Conservation (phyloP, 2,113 vertebrate species). For the Aphyosemion australe region DNA sequence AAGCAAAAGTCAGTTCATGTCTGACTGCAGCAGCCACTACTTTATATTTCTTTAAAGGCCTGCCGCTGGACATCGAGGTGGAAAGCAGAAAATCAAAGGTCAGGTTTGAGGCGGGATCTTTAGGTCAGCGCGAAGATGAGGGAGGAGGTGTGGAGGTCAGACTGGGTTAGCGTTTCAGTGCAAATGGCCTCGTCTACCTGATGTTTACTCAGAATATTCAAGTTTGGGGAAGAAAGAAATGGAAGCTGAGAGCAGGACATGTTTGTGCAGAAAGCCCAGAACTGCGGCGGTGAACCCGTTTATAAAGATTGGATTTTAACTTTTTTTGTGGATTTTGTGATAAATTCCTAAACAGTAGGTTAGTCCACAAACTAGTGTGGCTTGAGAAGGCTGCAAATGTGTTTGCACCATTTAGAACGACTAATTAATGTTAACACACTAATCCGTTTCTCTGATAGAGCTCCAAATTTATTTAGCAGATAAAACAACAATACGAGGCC, state of each 20-base stretch:
- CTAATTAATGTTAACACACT: slow-evolving; percentile 42
- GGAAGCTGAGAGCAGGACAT: background rate
- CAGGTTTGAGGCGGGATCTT: slow-evolving; percentile 38
- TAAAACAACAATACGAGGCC: slow-evolving; percentile 35
- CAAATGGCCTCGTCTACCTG: slow-evolving; percentile 16
- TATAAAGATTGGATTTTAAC: no score
- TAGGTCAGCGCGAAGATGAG: slow-evolving; percentile 32
- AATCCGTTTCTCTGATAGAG: slow-evolving; percentile 21
- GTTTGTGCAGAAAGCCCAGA: background rate
- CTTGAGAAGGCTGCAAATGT: slow-evolving; percentile 13
- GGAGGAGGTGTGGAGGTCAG: slow-evolving; percentile 21
- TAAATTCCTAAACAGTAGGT: no score
- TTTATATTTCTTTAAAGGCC: slow-evolving; percentile 39
- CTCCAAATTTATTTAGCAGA: slow-evolving; percentile 26
- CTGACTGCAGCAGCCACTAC: slow-evolving; percentile 9
- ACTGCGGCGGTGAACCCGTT: background rate
- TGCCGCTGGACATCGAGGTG: slow-evolving; percentile 40
- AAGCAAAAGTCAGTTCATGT: slow-evolving; percentile 30
- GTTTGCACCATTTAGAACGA: slow-evolving; percentile 24
- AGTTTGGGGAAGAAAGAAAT: background rate
- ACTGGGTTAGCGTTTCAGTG: slow-evolving; percentile 22
- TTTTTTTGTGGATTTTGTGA: no score
- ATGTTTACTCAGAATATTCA: slow-evolving; percentile 16
- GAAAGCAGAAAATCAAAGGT: slow-evolving; percentile 49
- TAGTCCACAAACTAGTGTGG: background rate